These are phyloP conservation scores for Deilephila porcellus DNA, from an alignment of 2,888 invertebrate species.

Conservation along the genomic window DNA sequence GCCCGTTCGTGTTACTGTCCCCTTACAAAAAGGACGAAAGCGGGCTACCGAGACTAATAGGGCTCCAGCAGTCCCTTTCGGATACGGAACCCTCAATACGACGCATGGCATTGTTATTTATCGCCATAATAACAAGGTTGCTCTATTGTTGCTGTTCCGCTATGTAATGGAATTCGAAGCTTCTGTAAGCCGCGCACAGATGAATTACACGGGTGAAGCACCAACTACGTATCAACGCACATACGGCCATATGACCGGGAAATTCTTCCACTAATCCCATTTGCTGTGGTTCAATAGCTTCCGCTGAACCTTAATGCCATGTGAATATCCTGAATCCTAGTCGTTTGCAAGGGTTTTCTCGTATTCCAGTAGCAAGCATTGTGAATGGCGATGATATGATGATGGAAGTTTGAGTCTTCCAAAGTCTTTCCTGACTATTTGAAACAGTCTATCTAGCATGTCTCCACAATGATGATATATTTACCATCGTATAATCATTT, in stretches of 20 bases:
- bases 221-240: neutral
- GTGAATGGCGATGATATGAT: too few species aligned
- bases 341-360: too few species aligned
- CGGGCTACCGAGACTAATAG: constrained; percentile 31
- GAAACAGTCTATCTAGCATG: too few species aligned
- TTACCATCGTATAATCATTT: too few species aligned
- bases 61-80: constrained; percentile 28
- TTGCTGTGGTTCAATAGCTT: too few species aligned
- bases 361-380: too few species aligned
- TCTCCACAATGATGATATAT: too few species aligned
- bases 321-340: too few species aligned
- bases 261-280: neutral
- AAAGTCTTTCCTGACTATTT: too few species aligned
- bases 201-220: constrained; percentile 7
- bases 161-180: constrained; percentile 22
- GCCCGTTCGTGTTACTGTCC: constrained; percentile 27
- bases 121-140: constrained; percentile 26
- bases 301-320: too few species aligned
- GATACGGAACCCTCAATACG: constrained; percentile 24
- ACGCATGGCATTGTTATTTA: constrained; percentile 29
- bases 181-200: neutral
- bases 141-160: constrained; percentile 19
- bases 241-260: neutral
- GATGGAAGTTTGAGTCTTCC: too few species aligned
- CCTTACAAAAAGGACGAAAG: constrained; percentile 27